These are phyloP conservation scores for Himalopsyche kuldschensis DNA, from an alignment of 2,888 invertebrate genomes.

Conservation along the genomic window DNA sequence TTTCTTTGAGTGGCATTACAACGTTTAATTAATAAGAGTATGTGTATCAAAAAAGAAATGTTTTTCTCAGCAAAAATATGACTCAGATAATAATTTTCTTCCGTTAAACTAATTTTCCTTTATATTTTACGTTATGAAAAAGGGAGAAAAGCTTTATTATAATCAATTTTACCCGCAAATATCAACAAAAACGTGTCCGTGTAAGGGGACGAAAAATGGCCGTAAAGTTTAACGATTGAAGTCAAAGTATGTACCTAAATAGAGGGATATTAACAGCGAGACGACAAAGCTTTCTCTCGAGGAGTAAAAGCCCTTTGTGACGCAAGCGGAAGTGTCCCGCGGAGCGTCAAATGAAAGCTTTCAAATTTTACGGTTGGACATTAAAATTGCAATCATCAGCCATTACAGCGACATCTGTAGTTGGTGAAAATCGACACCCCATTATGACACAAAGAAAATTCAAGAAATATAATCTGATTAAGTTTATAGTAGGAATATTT, in stretches of 20 bases:
- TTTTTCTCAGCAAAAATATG: no score
- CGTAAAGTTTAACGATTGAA: background rate
- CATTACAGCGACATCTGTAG: conserved; percentile 10
- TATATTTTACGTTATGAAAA: no score
- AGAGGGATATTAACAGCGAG: background rate
- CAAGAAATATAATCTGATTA: background rate
- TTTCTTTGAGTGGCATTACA: no score
- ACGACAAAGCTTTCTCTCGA: background rate
- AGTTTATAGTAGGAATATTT: no score
- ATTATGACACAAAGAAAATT: background rate
- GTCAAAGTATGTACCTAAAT: background rate
- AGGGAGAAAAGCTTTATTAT: no score
- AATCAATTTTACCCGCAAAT: background rate
- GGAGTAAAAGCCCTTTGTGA: background rate
- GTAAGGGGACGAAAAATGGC: background rate
- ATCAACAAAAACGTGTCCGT: background rate
- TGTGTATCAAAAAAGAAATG: no score
- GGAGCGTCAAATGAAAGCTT: conserved; percentile 25
- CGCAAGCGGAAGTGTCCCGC: background rate
- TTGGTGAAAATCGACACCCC: background rate
- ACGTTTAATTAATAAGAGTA: no score
- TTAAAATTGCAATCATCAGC: conserved; percentile 25
- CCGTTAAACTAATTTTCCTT: no score
- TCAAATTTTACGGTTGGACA: conserved; percentile 23
- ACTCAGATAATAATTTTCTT: no score